phyloP scores from a whole-genome alignment of 2,888 invertebrate genomes.

The Linyphia triangularis region DNA sequence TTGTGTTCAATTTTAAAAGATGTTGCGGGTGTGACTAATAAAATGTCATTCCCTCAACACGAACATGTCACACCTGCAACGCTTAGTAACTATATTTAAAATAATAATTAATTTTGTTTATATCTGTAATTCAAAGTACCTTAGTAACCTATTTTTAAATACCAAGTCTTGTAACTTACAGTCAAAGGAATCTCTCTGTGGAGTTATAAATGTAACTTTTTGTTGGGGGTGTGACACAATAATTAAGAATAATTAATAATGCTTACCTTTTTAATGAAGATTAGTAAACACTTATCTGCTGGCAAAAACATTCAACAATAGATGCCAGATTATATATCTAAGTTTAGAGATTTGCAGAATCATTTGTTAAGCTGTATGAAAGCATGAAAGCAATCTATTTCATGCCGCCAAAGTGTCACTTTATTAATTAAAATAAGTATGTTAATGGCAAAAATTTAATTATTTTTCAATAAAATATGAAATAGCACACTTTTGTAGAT shows the following conservation, averaged over 20 bases:
- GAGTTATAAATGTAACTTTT: background rate
- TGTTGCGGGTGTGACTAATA: background rate
- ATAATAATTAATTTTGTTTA: background rate
- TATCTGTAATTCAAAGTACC: background rate
- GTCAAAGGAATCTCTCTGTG: background rate
- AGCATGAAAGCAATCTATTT: background rate
- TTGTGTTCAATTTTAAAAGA: background rate
- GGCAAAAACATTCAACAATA: constrained; percentile 1
- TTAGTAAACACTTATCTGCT: too few species aligned
- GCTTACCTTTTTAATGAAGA: background rate
- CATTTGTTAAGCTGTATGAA: background rate
- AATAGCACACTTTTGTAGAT: too few species aligned
- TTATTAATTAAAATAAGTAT: too few species aligned
- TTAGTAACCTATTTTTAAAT: background rate
- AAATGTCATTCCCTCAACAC: background rate
- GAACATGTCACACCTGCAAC: background rate
- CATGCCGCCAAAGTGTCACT: background rate
- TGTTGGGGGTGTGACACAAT: background rate
- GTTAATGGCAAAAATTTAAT: too few species aligned
- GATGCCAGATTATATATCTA: background rate
- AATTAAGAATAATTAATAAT: background rate
- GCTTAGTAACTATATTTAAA: constrained; percentile 8
- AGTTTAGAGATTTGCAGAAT: constrained; percentile 8
- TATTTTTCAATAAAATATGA: too few species aligned
- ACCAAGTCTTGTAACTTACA: background rate